Percentiles rank a stretch among this genome's conserved stretches.
Evolutionary conservation across 2,888 invertebrate species (phyloP).

Genomic region (Mechanitis messenoides): DNA sequence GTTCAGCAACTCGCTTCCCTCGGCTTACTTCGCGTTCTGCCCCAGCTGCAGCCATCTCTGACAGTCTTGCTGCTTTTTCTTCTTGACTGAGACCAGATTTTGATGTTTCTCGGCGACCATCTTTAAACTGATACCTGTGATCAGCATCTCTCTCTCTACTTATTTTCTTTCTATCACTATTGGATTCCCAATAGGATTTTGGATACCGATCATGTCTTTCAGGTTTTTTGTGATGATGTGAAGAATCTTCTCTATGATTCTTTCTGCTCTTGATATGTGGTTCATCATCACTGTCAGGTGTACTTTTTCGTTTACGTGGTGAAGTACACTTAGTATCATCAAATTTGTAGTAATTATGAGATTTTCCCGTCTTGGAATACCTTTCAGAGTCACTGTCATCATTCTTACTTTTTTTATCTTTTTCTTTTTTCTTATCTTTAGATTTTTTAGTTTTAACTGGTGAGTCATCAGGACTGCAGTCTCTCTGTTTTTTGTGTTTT

Average conservation of each 20-base stretch:
- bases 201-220: conserved; percentile 13
- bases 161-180: conserved; percentile 30
- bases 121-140: conserved; percentile 7
- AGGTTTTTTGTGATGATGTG: conserved; percentile 14
- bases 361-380: conserved; percentile 8
- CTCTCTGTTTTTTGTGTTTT: conserved; percentile 38
- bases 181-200: conserved; percentile 17
- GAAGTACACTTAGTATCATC: conserved; percentile 28
- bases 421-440: conserved; percentile 39
- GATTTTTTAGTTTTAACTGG: conserved; percentile 37
- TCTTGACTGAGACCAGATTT: conserved; percentile 43
- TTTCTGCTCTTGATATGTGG: conserved; percentile 31
- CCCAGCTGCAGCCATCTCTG: conserved; percentile 91
- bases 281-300: conserved; percentile 30
- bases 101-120: conserved; percentile 26
- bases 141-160: conserved; percentile 25
- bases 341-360: conserved; percentile 5
- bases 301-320: conserved; percentile 36
- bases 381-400: conserved; percentile 12
- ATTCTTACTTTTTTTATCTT: conserved; percentile 14
- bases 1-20: conserved; percentile 77
- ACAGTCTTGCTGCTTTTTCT: conserved; percentile 78
- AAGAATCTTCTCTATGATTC: conserved; percentile 6
- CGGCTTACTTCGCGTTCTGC: conserved; percentile 81
- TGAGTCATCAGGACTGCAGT: conserved; percentile 20